Conservation (phyloP, 1,140 invertebrate genomes). For the Lucilia sericata region DNA sequence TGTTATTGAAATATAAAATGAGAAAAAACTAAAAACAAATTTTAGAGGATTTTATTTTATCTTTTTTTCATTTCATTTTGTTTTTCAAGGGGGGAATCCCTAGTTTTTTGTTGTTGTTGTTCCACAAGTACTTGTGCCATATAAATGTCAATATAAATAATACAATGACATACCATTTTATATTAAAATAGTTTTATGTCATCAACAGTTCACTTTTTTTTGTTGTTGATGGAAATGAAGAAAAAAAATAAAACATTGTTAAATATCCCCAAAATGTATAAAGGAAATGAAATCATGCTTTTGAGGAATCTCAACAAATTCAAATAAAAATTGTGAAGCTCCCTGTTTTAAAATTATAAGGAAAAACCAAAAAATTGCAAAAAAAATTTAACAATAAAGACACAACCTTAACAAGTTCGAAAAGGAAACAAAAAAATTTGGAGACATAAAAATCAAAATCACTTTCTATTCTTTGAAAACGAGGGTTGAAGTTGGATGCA, state of each 20-base stretch:
- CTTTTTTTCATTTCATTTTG: not conserved
- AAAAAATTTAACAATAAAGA: not conserved
- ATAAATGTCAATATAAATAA: constrained; percentile 19
- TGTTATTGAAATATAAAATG: not conserved
- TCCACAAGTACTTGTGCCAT: not conserved
- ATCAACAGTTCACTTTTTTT: constrained; percentile 14
- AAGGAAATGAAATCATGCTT: not conserved
- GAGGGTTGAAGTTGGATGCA: not conserved
- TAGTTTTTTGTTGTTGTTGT: not conserved
- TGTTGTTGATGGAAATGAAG: not conserved
- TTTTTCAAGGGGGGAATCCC: not conserved
- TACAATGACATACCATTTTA: constrained; percentile 11
- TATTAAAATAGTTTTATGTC: constrained; percentile 31
- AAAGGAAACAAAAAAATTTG: not conserved
- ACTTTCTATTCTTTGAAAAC: constrained; percentile 12
- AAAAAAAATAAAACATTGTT: not conserved
- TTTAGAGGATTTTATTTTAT: not conserved
- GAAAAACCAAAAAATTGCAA: not conserved
- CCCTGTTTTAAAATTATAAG: not conserved
- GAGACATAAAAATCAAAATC: constrained; percentile 29
- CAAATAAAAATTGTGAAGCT: constrained; percentile 9
- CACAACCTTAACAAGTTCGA: not conserved
- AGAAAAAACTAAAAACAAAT: not conserved
- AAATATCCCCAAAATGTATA: not conserved
- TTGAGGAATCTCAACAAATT: not conserved